Conservation (phyloP, 2,797 vertebrate genomes). For the Brachyalestes nurse region DNA sequence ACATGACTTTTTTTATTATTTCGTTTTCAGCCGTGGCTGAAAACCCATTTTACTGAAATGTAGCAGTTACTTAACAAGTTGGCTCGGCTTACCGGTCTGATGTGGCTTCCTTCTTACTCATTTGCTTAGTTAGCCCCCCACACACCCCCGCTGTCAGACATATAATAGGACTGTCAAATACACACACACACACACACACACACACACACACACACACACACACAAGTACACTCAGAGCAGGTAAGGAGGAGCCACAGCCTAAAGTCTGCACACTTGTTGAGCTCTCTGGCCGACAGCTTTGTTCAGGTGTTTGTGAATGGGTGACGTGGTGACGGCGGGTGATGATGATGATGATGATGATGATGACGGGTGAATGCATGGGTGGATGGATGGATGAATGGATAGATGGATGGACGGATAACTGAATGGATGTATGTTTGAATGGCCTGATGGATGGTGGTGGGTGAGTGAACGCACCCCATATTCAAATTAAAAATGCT, state of each 20-base stretch:
- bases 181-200: slow-evolving; percentile 7
- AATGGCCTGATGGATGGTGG: slow-evolving; percentile 40
- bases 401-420: slow-evolving; percentile 42
- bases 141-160: slow-evolving; percentile 61
- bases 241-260: slow-evolving; percentile 31
- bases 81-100: slow-evolving; percentile 70
- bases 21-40: slow-evolving; percentile 78
- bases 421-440: slow-evolving; percentile 34
- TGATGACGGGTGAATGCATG: slow-evolving; percentile 42
- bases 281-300: slow-evolving; percentile 57
- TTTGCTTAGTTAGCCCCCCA: background rate
- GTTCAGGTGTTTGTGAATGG: slow-evolving; percentile 58
- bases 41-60: slow-evolving; percentile 83
- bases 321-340: slow-evolving; percentile 53
- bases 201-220: slow-evolving; percentile 19
- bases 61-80: slow-evolving; percentile 91
- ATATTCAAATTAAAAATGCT: slow-evolving; percentile 73
- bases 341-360: slow-evolving; percentile 40
- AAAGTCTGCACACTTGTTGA: slow-evolving; percentile 66
- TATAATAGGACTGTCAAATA: slow-evolving; percentile 73
- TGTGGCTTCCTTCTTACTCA: slow-evolving; percentile 5
- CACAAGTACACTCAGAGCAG: slow-evolving; percentile 15
- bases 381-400: slow-evolving; percentile 40
- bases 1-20: slow-evolving; percentile 67
- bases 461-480: slow-evolving; percentile 62